phyloP scores from a whole-genome alignment of 2,797 vertebrate genomes.

The Heterohyrax brucei region DNA sequence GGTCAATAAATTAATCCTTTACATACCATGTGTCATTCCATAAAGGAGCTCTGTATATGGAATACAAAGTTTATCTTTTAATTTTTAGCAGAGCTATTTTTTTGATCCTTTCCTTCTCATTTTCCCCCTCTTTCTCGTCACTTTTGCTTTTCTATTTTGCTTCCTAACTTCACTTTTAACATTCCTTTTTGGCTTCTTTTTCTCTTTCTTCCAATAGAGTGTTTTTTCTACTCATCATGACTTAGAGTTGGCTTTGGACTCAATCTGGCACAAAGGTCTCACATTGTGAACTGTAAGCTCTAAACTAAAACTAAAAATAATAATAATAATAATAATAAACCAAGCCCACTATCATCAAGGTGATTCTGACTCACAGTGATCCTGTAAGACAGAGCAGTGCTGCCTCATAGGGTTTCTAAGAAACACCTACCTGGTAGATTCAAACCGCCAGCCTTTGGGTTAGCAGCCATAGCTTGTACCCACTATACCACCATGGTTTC shows the following conservation, averaged over 20 bases:
- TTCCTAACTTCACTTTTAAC: constrained; percentile 19
- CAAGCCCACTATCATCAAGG: too few relatives aligned
- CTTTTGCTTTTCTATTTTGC: constrained; percentile 14
- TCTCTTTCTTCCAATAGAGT: neutral
- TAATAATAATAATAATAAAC: too few relatives aligned
- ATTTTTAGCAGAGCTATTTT: neutral
- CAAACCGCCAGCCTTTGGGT: too few relatives aligned
- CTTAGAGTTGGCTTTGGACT: constrained; percentile 3
- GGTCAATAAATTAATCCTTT: neutral
- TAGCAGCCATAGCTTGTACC: too few relatives aligned
- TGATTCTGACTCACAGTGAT: too few relatives aligned
- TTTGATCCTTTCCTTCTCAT: neutral
- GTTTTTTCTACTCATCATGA: neutral
- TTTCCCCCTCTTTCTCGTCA: neutral
- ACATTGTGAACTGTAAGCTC: neutral
- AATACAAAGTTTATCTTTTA: neutral
- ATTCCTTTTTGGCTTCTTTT: constrained; percentile 12
- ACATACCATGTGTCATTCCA: neutral
- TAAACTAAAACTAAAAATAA: too few relatives aligned
- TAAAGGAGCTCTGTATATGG: neutral
- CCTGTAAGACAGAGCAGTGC: too few relatives aligned
- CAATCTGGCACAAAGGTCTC: neutral
- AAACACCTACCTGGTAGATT: too few relatives aligned
- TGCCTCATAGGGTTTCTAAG: too few relatives aligned
- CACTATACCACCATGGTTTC: too few relatives aligned